These are phyloP conservation scores for Theretra japonica DNA, from an alignment of 2,888 invertebrate species.

Conservation along the genomic window DNA sequence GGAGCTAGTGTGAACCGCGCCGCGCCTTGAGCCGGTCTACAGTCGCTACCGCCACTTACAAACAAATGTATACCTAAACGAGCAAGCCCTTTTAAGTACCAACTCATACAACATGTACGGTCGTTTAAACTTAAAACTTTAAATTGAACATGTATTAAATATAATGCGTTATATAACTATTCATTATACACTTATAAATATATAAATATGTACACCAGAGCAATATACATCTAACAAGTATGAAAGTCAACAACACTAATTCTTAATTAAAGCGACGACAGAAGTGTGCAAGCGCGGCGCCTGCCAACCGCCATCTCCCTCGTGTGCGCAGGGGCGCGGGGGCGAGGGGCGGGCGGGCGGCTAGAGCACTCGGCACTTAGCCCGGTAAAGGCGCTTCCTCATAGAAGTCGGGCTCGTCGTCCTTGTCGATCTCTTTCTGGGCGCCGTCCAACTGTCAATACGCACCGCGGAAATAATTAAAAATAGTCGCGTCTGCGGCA, in stretches of 20 bases:
- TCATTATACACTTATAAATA: background rate
- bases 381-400: slow-evolving; percentile 94
- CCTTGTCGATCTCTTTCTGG: slow-evolving; percentile 91
- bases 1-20: background rate
- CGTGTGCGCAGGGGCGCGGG: background rate
- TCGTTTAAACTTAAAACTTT: background rate
- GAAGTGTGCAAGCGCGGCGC: background rate
- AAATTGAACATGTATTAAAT: background rate
- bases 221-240: background rate
- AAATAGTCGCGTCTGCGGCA: slow-evolving; percentile 28
- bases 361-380: slow-evolving; percentile 62
- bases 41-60: background rate
- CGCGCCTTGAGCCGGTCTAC: background rate
- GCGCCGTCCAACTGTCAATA: slow-evolving; percentile 92
- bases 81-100: background rate
- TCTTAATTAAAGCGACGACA: background rate
- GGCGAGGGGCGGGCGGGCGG: background rate
- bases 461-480: slow-evolving; percentile 28
- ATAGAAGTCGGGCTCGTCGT: slow-evolving; percentile 97
- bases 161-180: no score
- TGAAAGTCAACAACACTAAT: background rate
- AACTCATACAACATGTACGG: background rate
- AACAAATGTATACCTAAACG: background rate
- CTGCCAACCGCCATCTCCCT: background rate
- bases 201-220: background rate